Percentiles rank a stretch among this genome's conserved stretches.
Conservation (phyloP, 2,113 vertebrate genomes). For the Daphoenositta chrysoptera region DNA sequence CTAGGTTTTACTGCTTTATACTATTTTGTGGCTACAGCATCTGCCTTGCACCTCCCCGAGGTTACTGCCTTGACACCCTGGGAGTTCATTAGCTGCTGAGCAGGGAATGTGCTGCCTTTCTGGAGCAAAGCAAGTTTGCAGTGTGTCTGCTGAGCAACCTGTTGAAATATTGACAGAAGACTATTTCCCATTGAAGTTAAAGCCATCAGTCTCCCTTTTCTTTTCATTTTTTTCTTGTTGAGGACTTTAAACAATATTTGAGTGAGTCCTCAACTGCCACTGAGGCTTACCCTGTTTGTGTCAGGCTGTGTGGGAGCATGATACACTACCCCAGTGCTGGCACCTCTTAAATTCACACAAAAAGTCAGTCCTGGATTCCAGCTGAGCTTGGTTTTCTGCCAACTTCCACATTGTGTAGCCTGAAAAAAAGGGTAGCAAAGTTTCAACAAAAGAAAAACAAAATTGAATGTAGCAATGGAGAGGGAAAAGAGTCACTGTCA, state of each 20-base stretch:
- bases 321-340: neutral
- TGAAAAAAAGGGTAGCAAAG: neutral
- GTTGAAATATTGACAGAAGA: neutral
- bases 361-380: neutral
- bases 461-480: neutral
- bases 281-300: neutral
- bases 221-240: neutral
- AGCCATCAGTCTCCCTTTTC: neutral
- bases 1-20: neutral
- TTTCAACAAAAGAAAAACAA: neutral
- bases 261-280: neutral
- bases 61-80: neutral
- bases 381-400: neutral
- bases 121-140: neutral
- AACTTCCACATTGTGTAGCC: neutral
- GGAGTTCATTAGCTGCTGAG: neutral
- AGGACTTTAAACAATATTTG: neutral
- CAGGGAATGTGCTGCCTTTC: neutral
- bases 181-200: neutral
- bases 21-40: neutral
- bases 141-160: neutral
- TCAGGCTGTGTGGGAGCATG: neutral
- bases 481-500: neutral
- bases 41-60: neutral
- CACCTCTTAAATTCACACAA: neutral